A percentile compares a stretch with the other conserved stretches of the same genome.
phyloP scores from a whole-genome alignment of 2,113 vertebrate species.

The Engystomops pustulosus region DNA sequence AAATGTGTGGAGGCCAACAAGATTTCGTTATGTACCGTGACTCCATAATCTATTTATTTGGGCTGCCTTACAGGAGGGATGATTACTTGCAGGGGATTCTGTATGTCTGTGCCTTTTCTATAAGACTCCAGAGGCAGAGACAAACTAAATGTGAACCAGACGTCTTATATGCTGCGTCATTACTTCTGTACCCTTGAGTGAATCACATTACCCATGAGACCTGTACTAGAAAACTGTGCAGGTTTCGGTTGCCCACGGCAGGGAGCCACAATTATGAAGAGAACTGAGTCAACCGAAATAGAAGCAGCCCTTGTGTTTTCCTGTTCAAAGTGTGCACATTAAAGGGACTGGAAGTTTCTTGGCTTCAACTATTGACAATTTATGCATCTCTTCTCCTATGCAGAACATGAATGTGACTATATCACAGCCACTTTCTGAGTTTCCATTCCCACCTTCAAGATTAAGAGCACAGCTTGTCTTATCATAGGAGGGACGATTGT shows the following conservation, averaged over 20 bases:
- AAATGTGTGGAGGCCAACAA: constrained; percentile 39
- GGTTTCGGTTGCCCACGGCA: constrained; percentile 53
- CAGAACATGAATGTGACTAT: constrained; percentile 27
- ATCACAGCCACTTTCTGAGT: constrained; percentile 19
- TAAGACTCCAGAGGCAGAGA: constrained; percentile 50
- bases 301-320: constrained; percentile 45
- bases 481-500: not conserved
- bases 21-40: constrained; percentile 32
- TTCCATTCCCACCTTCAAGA: constrained; percentile 39
- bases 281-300: constrained; percentile 56
- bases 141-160: constrained; percentile 49
- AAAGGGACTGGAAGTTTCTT: constrained; percentile 43
- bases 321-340: constrained; percentile 42
- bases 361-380: constrained; percentile 40
- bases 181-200: constrained; percentile 57
- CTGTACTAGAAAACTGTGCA: constrained; percentile 52
- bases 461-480: constrained; percentile 25
- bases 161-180: constrained; percentile 56
- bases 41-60: constrained; percentile 45
- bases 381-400: constrained; percentile 21
- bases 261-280: constrained; percentile 56
- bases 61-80: constrained; percentile 37
- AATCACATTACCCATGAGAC: constrained; percentile 53
- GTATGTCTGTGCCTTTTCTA: constrained; percentile 36
- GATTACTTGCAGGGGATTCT: constrained; percentile 40